A percentile compares a stretch with the other conserved stretches of the same genome.
Evolutionary conservation across 1,140 invertebrate species (phyloP).

Genomic region (Rhagoletis zephyria): DNA sequence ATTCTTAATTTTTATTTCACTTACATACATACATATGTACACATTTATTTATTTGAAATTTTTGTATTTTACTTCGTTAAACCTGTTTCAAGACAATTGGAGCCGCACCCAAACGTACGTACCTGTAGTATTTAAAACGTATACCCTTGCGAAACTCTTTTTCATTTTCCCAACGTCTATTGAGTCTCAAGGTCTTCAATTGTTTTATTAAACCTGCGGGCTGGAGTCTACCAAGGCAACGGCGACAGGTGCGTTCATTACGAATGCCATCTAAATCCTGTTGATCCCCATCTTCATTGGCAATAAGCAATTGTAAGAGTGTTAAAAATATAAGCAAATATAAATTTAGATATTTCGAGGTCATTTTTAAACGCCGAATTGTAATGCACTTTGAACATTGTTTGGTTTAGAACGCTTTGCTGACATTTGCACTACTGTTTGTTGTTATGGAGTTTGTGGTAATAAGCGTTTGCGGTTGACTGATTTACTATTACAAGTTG

Average conservation of each 20-base stretch:
- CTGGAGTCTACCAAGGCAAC: slow-evolving; percentile 16
- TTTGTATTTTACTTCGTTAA: background rate
- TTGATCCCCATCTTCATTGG: slow-evolving; percentile 17
- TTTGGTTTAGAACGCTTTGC: background rate
- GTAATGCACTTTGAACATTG: background rate
- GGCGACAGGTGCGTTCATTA: background rate
- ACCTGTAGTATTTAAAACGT: slow-evolving; percentile 56
- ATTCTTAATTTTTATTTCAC: slow-evolving; percentile 12
- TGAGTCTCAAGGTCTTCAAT: slow-evolving; percentile 58
- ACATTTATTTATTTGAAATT: background rate
- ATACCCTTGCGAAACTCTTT: slow-evolving; percentile 41
- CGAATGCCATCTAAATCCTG: background rate
- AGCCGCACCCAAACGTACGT: background rate
- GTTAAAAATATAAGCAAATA: slow-evolving; percentile 19
- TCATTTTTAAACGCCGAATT: background rate
- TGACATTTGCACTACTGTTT: background rate
- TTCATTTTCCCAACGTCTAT: slow-evolving; percentile 55
- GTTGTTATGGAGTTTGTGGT: background rate
- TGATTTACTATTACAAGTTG: background rate
- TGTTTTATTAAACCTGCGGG: slow-evolving; percentile 18
- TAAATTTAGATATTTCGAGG: slow-evolving; percentile 32
- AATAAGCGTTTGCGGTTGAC: background rate
- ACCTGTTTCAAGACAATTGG: background rate
- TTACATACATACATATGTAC: background rate
- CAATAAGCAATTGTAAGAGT: background rate